Base-by-base conservation (phyloP, 1,140 invertebrate genomes). In the Pantala flavescens region DNA sequence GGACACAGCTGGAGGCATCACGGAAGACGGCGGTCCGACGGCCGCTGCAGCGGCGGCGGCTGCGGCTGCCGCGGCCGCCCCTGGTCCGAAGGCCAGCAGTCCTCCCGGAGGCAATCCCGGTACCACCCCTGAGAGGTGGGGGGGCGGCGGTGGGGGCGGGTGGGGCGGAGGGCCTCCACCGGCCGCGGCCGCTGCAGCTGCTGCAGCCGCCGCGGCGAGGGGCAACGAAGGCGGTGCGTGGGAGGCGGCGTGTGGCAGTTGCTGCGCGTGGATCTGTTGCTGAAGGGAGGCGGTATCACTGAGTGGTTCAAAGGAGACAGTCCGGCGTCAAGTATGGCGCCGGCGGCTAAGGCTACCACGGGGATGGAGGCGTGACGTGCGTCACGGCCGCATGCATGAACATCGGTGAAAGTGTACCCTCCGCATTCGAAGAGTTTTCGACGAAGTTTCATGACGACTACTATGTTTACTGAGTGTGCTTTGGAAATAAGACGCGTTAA, bases 181-280 rank as follows among this genome's bases (percentile, higher is more conserved):
- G 10, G 74, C 42, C 7, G 70, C 23, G 24, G 74, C 74, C 12
- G 74, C 74, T 55, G 78, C 78, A 77, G 79, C 80, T 43, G 78
- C 79, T 23, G 80, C 82, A 2, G 81, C 81, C 72, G 81, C 78
- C 12, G 81, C 36, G 5, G 71, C 43, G n/a, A 24, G 49, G 49
- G 49, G 49, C 49, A 11, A 43, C 77, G 71, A 73, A 43, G 24
- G 73, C 74, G 10, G 78, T 76, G 72, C 77, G 77, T 16, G 77
- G 74, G 19, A 74, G 21, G 78, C 77, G 10, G 83, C 83, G 77
- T 86, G 85, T 0, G 85, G 85, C 71, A 87, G 77, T 77, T 87
- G 84, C 82, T 86, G 80, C 7, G 86, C 86, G 78, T 88, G 87
- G 82, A 88, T 87, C 82, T 88, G 88, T 83, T 86, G 87, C 87